These are phyloP conservation scores for Onychostoma macrolepis DNA, from an alignment of 2,113 vertebrate species.

Conservation along the genomic window DNA sequence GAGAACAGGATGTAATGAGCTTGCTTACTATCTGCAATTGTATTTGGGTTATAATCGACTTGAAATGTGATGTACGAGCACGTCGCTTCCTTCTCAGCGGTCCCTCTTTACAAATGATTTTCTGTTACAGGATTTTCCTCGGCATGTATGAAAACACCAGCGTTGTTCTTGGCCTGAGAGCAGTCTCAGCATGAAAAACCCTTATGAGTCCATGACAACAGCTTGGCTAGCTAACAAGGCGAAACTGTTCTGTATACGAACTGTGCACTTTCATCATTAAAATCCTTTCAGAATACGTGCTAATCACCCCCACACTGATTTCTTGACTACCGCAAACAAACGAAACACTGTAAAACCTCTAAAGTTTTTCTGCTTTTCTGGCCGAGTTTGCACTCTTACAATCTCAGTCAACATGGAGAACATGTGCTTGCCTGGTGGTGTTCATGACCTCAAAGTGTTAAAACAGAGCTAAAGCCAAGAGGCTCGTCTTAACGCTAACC, in stretches of 20 bases:
- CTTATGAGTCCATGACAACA: constrained; percentile 16
- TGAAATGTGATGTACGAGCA: constrained; percentile 32
- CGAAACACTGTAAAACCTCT: constrained; percentile 44
- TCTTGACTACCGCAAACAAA: constrained; percentile 46
- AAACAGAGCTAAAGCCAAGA: constrained; percentile 9
- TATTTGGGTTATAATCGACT: constrained; percentile 8
- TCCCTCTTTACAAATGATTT: constrained; percentile 30
- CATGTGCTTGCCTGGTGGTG: constrained; percentile 40
- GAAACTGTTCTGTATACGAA: constrained; percentile 8
- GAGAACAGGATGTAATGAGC: neutral
- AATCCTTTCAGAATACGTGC: constrained; percentile 42
- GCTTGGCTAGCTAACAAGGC: constrained; percentile 36
- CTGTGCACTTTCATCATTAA: constrained; percentile 57
- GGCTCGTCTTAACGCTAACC: neutral
- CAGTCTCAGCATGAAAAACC: constrained; percentile 19
- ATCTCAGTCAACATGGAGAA: neutral
- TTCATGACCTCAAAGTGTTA: constrained; percentile 15
- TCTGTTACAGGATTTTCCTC: constrained; percentile 34
- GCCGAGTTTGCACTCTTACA: constrained; percentile 15
- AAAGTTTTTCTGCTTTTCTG: constrained; percentile 45
- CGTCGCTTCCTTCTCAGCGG: constrained; percentile 30
- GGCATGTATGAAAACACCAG: constrained; percentile 21
- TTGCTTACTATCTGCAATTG: neutral
- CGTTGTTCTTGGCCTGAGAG: constrained; percentile 46
- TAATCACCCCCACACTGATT: constrained; percentile 51